phyloP scores from a whole-genome alignment of 2,888 invertebrate species.

The Hymenopus coronatus region DNA sequence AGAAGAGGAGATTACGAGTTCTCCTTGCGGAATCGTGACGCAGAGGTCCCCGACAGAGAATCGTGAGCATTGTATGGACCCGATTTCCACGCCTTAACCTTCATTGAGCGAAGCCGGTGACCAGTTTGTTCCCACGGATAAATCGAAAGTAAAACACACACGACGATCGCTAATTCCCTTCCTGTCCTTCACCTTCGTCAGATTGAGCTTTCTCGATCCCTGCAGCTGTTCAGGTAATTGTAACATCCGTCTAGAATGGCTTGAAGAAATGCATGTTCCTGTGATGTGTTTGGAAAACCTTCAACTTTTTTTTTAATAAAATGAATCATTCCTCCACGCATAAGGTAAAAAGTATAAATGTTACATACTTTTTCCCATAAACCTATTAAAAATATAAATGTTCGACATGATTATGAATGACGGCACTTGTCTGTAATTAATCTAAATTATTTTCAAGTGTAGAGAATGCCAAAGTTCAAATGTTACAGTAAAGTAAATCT shows the following conservation, averaged over 20 bases:
- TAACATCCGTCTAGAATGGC: too few relatives aligned
- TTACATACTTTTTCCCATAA: too few relatives aligned
- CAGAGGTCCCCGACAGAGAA: background rate
- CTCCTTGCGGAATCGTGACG: background rate
- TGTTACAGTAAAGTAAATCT: too few relatives aligned
- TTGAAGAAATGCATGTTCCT: background rate
- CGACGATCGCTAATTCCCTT: background rate
- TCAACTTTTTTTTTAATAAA: background rate
- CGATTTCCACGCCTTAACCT: background rate
- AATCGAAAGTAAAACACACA: background rate
- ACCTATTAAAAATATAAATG: too few relatives aligned
- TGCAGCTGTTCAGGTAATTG: background rate
- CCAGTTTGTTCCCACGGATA: background rate
- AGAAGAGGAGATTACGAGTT: background rate
- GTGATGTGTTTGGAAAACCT: background rate
- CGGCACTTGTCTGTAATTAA: too few relatives aligned
- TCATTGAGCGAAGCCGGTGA: background rate
- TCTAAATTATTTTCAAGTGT: too few relatives aligned
- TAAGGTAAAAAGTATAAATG: too few relatives aligned
- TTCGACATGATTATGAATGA: too few relatives aligned
- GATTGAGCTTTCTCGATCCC: background rate
- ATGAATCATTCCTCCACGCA: too few relatives aligned
- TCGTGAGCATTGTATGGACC: background rate
- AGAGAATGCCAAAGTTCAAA: too few relatives aligned
- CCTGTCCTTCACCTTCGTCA: background rate